Evolutionary conservation across 2,113 vertebrate species (phyloP).

Genomic region (Eupsittula cactorum): DNA sequence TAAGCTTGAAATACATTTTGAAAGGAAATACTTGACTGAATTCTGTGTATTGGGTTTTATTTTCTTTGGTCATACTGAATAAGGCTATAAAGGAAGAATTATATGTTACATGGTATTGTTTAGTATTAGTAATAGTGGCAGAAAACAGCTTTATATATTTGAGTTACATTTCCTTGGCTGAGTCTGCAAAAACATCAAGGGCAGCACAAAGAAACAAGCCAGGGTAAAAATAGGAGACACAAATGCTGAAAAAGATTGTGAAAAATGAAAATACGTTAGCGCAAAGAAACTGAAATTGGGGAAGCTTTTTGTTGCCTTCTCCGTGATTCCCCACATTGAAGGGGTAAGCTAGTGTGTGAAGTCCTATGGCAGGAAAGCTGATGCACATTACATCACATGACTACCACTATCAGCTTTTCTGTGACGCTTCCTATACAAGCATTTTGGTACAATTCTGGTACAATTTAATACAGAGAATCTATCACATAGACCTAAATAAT

Average conservation of each 20-base stretch:
- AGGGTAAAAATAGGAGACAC: not conserved
- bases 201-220: not conserved
- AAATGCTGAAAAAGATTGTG: not conserved
- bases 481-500: not conserved
- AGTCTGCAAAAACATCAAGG: not conserved
- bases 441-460: not conserved
- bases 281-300: not conserved
- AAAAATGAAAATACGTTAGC: not conserved
- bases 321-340: not conserved
- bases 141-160: not conserved
- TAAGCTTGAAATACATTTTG: not conserved
- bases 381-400: fast-evolving
- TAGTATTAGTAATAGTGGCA: not conserved
- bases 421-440: not conserved
- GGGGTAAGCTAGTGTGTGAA: not conserved
- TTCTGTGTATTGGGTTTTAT: not conserved
- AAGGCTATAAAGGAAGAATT: not conserved
- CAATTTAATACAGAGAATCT: not conserved
- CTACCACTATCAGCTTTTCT: not conserved
- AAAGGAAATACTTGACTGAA: not conserved
- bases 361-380: not conserved
- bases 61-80: not conserved
- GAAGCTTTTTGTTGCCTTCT: not conserved
- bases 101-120: not conserved
- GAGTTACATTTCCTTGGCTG: not conserved